Base-by-base conservation (phyloP, 2,797 vertebrate genomes). In the Morelia viridis region DNA sequence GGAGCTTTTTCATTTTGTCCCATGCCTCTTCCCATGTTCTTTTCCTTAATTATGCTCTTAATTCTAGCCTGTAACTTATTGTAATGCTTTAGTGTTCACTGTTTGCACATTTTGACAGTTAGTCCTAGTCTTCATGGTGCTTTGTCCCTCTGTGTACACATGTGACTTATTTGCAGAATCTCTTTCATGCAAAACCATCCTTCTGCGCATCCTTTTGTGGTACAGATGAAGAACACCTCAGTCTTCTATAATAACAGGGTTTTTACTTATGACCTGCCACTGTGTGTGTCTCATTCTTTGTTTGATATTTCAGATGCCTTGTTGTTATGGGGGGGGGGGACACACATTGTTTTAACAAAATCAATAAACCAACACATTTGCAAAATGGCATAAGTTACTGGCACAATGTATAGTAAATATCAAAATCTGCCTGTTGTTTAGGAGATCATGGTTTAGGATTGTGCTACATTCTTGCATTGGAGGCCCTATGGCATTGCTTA, bases 231-330 rank as follows among this genome's bases (percentile, higher is more conserved):
- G 76, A 53, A 89, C 86, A 89, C 90, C 87, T 89, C 90, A 91
- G 85, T 85, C 92, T 88, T 91, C 90, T 89, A 71, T 60, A 93
- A 91, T 93, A 91, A 93, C 89, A 91, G 92, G 92, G 90, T 93
- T 93, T 93, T 76, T 93, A 88, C 90, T 88, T 93, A 91, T 90
- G 87, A 91, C 90, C 87, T 91, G 76, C 62, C 92, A 91, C 56
- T 53, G 92, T 88, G 89, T 61, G 41, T 89, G 62, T 91, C 80
- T 89, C 83, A 4, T 93, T 91, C 87, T 91, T 93, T 85, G 17
- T 86, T 76, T 90, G 57, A 24, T 90, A 64, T 84, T 90, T 31
- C 68, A 83, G 80, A 31, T 11, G 17, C 28, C 8, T 88, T 80
- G 35, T 80, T 7, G 11, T 46, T 80, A 80, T 53, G 31, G 28